These are phyloP conservation scores for Nothoprocta pentlandii DNA, from an alignment of 2,113 vertebrate species.

Conservation along the genomic window DNA sequence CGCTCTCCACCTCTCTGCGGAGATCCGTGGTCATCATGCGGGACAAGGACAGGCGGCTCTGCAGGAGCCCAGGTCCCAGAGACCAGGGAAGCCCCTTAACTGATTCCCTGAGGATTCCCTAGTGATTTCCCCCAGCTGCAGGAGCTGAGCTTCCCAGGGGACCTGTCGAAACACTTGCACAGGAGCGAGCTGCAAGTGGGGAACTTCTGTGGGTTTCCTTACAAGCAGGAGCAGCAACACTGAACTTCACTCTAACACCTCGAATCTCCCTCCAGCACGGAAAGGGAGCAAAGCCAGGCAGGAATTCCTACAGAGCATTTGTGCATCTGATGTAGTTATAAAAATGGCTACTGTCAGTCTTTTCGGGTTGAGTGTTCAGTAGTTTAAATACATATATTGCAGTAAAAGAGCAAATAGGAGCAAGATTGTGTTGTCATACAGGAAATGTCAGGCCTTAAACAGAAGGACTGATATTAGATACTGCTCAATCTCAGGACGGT, in stretches of 20 bases:
- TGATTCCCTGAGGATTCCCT: background rate
- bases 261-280: background rate
- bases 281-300: background rate
- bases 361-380: conserved; percentile 41
- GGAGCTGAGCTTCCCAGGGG: accelerated
- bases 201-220: background rate
- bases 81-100: background rate
- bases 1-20: background rate
- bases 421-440: background rate
- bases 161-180: background rate
- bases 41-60: background rate
- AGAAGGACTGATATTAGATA: accelerated
- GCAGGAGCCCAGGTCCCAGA: too few relatives aligned
- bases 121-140: background rate
- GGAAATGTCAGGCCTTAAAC: background rate
- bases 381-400: background rate
- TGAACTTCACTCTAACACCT: background rate
- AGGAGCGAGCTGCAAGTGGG: background rate
- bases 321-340: conserved; percentile 29
- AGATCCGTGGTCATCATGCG: background rate
- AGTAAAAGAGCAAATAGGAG: background rate
- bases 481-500: background rate
- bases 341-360: conserved; percentile 31
- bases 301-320: conserved; percentile 46
- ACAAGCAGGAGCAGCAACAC: background rate